Evolutionary conservation across 2,113 vertebrate genomes (phyloP), one percentile per base, ranked within the genome.

Genomic region (Nycticryphes semicollaris): DNA sequence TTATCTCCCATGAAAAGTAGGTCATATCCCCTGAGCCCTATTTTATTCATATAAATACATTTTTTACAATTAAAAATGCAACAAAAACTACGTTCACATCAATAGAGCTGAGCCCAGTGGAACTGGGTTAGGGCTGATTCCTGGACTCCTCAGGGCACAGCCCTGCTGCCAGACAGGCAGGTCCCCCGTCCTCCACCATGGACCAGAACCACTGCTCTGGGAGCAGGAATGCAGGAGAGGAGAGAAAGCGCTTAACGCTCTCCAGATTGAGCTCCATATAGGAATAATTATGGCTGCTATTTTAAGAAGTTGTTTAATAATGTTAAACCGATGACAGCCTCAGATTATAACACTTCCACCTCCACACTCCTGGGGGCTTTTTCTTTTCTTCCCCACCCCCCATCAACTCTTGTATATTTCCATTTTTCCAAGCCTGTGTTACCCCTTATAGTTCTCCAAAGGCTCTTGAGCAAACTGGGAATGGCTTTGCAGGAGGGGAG

Each of bases 21-120:
- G 95, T 94, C 96, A 96, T 67, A 92, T 86, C 87, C 90, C 92
- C 93, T 37, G 94, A 84, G 93, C 60, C 28, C 82, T 96, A 87
- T 94, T 97, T 95, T 96, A 96, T 96, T 96, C 92, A 96, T 94
- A 89, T 62, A 96, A 96, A 96, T 92, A 90, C 82, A 87, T 92
- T 94, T 93, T 73, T 73, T 83, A 54, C 90, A 93, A 97, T 97
- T 97, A 97, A 96, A 97, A 97, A 97, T 97, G 96, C 92, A 96
- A 74, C 67, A 75, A 83, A 90, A 93, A 23, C 64, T 12, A 24
- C 12, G 12, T 75, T 89, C 37, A 3, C 30, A 31, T 75, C 84
- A 90, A 13, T 60, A 74, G 77, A 78, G 41, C 78, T 48, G 81
- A 90, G 89, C 21, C 41, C 15, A 37, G 35, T 43, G 67, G 54